Base-by-base conservation (phyloP, 2,113 vertebrate species). In the Tetraodon nigroviridis region DNA sequence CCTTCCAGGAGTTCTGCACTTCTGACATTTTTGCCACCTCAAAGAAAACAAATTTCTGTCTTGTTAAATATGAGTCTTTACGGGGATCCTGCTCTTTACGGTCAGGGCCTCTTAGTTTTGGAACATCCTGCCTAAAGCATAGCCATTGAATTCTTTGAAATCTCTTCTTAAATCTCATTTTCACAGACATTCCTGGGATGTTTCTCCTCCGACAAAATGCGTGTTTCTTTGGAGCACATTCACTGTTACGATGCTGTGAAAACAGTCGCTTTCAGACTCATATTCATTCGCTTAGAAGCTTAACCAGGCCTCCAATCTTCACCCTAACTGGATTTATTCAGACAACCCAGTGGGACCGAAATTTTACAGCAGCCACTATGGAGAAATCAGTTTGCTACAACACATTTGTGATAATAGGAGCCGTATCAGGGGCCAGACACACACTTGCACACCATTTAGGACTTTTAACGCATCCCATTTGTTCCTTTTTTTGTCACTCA, bases 391-490 rank as follows among this genome's bases (percentile, higher is more conserved):
- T 78, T 66, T 67, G 63, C 41, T 63, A 61, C 51, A 71, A 70
- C 59, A 64, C 51, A 62, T 61, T 64, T 76, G 72, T 50, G 47
- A 63, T 70, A 80, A 49, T 55, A 48, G 41, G 37, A 62, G 61
- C 55, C 48, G 46, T 46, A 69, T 67, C 67, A 58, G 59, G 16
- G 22, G 24, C 17, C 65, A 18, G 63, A 75, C 47, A 53, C 63
- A 63, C 37, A 73, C 67, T 66, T 62, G 46, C 56, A 67, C 24
- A 63, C 54, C 62, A 62, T 69, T 69, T 74, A 63, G 59, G 64
- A 61, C 58, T 71, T 72, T 65, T 60, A 82, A 82, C 19, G 51
- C 67, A 69, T 76, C 71, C 61, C 57, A 66, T 82, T 71, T 76
- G 66, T 73, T 80, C 64, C 66, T 56, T 44, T 67, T 67, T 63